Evolutionary conservation across 2,797 vertebrate species (phyloP).

Genomic region (Petrocephalus schoutedeni): DNA sequence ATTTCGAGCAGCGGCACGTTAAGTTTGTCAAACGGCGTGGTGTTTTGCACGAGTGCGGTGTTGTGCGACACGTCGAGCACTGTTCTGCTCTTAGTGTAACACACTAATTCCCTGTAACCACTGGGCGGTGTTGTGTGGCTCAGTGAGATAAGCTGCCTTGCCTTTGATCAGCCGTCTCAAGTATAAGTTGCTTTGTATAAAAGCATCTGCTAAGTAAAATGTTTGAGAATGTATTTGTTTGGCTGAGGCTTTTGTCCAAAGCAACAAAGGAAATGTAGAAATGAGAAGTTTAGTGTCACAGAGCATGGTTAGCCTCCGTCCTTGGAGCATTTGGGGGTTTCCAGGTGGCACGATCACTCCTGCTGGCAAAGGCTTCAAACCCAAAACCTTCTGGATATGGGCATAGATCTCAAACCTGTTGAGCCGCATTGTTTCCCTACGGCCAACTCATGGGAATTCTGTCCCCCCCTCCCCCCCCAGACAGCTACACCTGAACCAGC

Average conservation of each 20-base stretch:
- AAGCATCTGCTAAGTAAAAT: neutral
- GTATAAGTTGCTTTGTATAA: neutral
- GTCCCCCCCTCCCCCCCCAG: constrained; percentile 45
- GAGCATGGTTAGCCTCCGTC: too few relatives aligned
- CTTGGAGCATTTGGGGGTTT: too few relatives aligned
- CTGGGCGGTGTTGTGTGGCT: neutral
- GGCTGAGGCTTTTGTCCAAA: too few relatives aligned
- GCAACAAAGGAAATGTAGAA: too few relatives aligned
- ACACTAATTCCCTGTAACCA: neutral
- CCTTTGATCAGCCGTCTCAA: neutral
- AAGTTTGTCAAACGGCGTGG: neutral
- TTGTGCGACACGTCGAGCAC: neutral
- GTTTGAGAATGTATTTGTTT: too few relatives aligned
- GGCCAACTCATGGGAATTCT: neutral
- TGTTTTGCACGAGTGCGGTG: neutral
- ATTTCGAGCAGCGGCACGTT: neutral
- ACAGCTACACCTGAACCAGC: constrained; percentile 94
- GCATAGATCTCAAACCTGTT: neutral
- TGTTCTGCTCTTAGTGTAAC: neutral
- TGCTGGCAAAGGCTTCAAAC: neutral
- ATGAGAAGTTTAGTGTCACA: too few relatives aligned
- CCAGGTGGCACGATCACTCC: neutral
- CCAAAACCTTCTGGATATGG: neutral
- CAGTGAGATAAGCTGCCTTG: neutral
- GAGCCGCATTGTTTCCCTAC: neutral